phyloP scores from a whole-genome alignment of 2,888 invertebrate species.

The Salpingus planirostris region DNA sequence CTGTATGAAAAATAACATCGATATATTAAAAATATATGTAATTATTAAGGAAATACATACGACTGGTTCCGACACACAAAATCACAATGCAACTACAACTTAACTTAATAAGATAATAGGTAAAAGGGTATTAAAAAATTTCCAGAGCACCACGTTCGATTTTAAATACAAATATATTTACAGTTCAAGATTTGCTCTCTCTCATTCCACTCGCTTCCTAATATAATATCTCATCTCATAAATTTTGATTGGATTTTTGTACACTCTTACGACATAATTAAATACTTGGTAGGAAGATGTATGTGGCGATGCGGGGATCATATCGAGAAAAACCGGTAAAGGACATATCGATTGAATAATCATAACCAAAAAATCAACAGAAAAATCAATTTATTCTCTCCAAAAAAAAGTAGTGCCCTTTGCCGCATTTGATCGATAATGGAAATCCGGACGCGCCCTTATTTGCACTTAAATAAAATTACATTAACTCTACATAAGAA shows the following conservation, averaged over 20 bases:
- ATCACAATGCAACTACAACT: constrained; percentile 42
- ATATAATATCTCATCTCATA: constrained; percentile 16
- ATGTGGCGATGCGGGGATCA: too few species aligned
- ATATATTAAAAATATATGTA: constrained; percentile 29
- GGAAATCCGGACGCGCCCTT: constrained; percentile 9
- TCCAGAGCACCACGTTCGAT: constrained; percentile 42
- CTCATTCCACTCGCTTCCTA: constrained; percentile 21
- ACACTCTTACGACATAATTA: constrained; percentile 26
- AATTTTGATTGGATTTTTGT: constrained; percentile 26
- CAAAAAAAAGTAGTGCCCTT: too few species aligned
- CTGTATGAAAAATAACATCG: constrained; percentile 23
- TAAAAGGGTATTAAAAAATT: constrained; percentile 23
- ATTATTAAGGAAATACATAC: constrained; percentile 27
- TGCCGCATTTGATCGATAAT: constrained; percentile 7
- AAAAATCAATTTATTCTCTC: too few species aligned
- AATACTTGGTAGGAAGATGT: constrained; percentile 45
- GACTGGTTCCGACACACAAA: constrained; percentile 31
- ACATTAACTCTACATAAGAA: constrained; percentile 25
- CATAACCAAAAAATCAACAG: too few species aligned
- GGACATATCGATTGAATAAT: too few species aligned
- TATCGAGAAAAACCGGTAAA: too few species aligned
- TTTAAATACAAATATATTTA: constrained; percentile 24
- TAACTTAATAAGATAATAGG: constrained; percentile 15
- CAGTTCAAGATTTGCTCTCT: too few species aligned
- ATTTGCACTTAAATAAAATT: constrained; percentile 33